Conservation (phyloP, 2,113 vertebrate genomes). For the Gallinago undulata region DNA sequence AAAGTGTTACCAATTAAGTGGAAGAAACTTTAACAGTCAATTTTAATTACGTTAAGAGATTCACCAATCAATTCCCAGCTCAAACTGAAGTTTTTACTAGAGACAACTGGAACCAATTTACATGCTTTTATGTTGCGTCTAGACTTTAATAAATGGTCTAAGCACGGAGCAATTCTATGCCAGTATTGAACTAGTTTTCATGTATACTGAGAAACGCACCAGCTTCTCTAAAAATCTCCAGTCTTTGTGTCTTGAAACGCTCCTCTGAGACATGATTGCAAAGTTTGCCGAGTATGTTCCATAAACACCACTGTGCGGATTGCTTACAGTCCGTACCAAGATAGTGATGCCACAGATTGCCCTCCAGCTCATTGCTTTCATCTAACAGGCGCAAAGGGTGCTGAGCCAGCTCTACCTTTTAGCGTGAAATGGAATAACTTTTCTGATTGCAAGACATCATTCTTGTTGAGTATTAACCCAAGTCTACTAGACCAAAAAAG, state of each 20-base stretch:
- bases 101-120: conserved; percentile 88
- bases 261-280: neutral
- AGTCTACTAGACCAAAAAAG: neutral
- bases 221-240: conserved; percentile 24
- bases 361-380: neutral
- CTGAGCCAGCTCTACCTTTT: neutral
- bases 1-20: conserved; percentile 83
- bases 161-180: conserved; percentile 76
- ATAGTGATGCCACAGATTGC: neutral
- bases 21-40: conserved; percentile 81
- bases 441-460: neutral
- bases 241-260: neutral
- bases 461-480: neutral
- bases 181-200: conserved; percentile 78
- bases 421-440: neutral
- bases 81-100: conserved; percentile 81
- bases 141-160: conserved; percentile 97
- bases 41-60: conserved; percentile 80
- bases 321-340: neutral
- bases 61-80: conserved; percentile 80
- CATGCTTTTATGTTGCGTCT: conserved; percentile 96
- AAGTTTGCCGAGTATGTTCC: neutral
- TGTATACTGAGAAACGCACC: conserved; percentile 51
- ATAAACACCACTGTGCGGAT: neutral
- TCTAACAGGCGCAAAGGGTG: neutral